These are phyloP conservation scores for Camptogramma bilineatum DNA, from an alignment of 2,888 invertebrate species.

Conservation along the genomic window DNA sequence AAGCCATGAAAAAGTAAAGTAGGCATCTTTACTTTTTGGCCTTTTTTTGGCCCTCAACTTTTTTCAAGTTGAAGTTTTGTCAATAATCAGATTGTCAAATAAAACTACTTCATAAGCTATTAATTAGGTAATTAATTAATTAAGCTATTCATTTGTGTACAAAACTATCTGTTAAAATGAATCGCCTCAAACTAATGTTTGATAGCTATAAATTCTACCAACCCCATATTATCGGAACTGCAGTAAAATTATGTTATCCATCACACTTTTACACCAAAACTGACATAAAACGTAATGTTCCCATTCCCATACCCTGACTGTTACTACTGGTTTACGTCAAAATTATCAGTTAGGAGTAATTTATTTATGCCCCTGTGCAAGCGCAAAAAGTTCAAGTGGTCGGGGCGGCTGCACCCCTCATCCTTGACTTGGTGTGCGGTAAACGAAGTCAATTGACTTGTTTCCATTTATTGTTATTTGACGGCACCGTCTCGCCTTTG, in stretches of 20 bases:
- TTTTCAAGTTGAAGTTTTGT: no score
- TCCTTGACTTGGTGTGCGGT: conserved; percentile 48
- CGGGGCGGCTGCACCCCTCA: conserved; percentile 49
- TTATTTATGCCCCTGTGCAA: conserved; percentile 72
- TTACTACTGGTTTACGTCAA: conserved; percentile 82
- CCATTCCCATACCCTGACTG: conserved; percentile 67
- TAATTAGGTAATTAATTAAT: no score
- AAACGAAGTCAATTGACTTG: conserved; percentile 77
- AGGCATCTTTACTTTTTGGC: no score
- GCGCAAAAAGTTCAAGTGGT: conserved; percentile 77
- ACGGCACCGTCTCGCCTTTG: conserved; percentile 46
- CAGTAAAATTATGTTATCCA: conserved; percentile 58
- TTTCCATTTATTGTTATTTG: conserved; percentile 71
- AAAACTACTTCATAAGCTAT: no score
- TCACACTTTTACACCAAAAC: conserved; percentile 64
- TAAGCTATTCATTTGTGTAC: no score
- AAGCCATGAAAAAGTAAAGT: no score
- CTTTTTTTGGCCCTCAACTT: no score
- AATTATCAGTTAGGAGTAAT: conserved; percentile 79
- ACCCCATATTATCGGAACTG: conserved; percentile 17
- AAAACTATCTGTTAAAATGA: no score
- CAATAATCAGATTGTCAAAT: no score
- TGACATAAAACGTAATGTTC: conserved; percentile 75
- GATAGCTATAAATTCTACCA: not conserved
- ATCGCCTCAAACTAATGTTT: not conserved